These are phyloP conservation scores for Blennius ocellaris DNA, from an alignment of 2,113 vertebrate species.

Conservation along the genomic window DNA sequence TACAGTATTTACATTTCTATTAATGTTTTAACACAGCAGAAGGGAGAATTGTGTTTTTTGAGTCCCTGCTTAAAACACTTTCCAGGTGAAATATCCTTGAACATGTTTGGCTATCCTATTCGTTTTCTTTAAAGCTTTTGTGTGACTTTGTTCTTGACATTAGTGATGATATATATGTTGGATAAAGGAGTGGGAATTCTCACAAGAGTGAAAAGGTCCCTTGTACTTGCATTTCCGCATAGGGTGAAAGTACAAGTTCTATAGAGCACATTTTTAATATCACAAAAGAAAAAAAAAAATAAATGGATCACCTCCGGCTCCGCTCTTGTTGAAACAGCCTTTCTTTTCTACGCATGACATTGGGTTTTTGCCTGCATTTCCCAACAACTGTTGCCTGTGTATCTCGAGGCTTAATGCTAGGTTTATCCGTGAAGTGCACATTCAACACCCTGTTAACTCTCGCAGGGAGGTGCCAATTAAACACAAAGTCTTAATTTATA, in stretches of 20 bases:
- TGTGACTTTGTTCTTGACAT: constrained; percentile 53
- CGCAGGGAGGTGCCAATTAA: constrained; percentile 73
- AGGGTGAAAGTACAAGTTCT: constrained; percentile 74
- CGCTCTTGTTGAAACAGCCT: constrained; percentile 77
- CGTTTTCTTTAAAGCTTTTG: constrained; percentile 58
- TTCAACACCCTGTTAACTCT: constrained; percentile 70
- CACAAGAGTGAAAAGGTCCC: constrained; percentile 42
- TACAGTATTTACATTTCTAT: not conserved
- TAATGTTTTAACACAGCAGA: not conserved
- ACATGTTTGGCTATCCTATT: constrained; percentile 41
- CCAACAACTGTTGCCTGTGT: constrained; percentile 73
- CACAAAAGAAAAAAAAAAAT: constrained; percentile 22
- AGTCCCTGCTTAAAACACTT: constrained; percentile 2
- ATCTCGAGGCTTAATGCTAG: constrained; percentile 63
- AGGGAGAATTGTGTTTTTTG: not conserved
- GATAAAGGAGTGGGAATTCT: constrained; percentile 37
- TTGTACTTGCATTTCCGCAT: constrained; percentile 57
- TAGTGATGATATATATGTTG: constrained; percentile 53
- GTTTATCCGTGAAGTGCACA: constrained; percentile 70
- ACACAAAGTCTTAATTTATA: constrained; percentile 77
- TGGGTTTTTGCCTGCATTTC: constrained; percentile 77
- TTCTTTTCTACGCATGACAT: constrained; percentile 78
- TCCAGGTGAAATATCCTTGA: constrained; percentile 26
- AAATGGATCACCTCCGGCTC: constrained; percentile 75
- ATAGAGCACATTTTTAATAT: constrained; percentile 67